These are phyloP conservation scores for Periparus ater DNA, from an alignment of 2,797 vertebrate genomes.

Conservation along the genomic window DNA sequence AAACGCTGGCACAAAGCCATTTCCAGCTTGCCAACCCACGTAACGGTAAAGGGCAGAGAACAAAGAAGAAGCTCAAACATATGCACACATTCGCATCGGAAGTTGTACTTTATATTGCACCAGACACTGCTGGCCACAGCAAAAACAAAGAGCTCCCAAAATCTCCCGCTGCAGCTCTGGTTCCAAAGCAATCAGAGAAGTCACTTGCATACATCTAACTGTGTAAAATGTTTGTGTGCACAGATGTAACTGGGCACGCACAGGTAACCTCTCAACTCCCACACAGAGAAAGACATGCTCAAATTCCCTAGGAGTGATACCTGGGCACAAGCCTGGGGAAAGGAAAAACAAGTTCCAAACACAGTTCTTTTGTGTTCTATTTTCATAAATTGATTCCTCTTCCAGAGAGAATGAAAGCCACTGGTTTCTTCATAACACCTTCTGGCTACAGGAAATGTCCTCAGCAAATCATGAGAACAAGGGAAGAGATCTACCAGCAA, in stretches of 20 bases:
- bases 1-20: constrained; percentile 28
- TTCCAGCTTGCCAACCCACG: constrained; percentile 40
- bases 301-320: not conserved
- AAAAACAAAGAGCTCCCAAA: not conserved
- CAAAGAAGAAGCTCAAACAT: constrained; percentile 44
- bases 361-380: not conserved
- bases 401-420: not conserved
- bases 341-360: not conserved
- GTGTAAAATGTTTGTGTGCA: not conserved
- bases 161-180: not conserved
- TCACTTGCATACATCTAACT: not conserved
- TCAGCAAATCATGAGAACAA: not conserved
- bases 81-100: not conserved
- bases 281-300: not conserved
- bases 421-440: not conserved
- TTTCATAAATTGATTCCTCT: constrained; percentile 15
- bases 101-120: constrained; percentile 7
- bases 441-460: not conserved
- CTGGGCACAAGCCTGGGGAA: not conserved
- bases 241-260: not conserved
- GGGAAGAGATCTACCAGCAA: not conserved
- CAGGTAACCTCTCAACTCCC: not conserved
- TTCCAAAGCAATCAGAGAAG: not conserved
- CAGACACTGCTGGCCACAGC: not conserved
- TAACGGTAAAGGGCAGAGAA: constrained; percentile 28